Conservation (phyloP, 1,140 invertebrate genomes). For the Oncopodura yosiiana region DNA sequence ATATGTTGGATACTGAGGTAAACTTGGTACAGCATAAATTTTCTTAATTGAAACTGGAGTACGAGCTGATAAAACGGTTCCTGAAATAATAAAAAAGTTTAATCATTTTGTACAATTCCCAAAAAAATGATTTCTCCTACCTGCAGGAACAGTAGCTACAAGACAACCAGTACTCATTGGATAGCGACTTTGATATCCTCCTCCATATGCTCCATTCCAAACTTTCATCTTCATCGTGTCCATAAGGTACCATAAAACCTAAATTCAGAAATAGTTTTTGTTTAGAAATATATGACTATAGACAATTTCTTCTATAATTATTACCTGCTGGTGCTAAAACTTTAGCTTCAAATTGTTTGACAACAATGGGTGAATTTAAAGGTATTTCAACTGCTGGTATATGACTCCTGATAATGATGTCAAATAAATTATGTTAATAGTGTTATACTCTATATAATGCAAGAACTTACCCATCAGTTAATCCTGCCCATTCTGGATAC, state of each 20-base stretch:
- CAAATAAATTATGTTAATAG: background rate
- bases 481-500: background rate
- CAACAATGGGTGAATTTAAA: slow-evolving; percentile 13
- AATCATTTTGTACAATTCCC: too few species aligned
- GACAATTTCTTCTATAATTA: too few species aligned
- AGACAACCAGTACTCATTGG: slow-evolving; percentile 8
- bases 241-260: slow-evolving; percentile 12
- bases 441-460: background rate
- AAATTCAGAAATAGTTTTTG: too few species aligned
- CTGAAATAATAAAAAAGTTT: too few species aligned
- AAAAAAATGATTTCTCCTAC: too few species aligned
- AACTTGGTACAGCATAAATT: slow-evolving; percentile 17
- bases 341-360: background rate
- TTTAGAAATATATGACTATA: too few species aligned
- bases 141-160: slow-evolving; percentile 13
- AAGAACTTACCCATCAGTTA: background rate
- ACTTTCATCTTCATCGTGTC: background rate
- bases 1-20: background rate
- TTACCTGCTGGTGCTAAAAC: slow-evolving; percentile 14
- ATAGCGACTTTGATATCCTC: background rate
- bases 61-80: slow-evolving; percentile 4
- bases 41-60: slow-evolving; percentile 14
- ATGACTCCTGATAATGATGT: background rate
- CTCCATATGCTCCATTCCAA: background rate
- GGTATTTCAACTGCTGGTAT: slow-evolving; percentile 23